phyloP scores from a whole-genome alignment of 2,113 vertebrate genomes.

The Protobothrops flavoviridis region DNA sequence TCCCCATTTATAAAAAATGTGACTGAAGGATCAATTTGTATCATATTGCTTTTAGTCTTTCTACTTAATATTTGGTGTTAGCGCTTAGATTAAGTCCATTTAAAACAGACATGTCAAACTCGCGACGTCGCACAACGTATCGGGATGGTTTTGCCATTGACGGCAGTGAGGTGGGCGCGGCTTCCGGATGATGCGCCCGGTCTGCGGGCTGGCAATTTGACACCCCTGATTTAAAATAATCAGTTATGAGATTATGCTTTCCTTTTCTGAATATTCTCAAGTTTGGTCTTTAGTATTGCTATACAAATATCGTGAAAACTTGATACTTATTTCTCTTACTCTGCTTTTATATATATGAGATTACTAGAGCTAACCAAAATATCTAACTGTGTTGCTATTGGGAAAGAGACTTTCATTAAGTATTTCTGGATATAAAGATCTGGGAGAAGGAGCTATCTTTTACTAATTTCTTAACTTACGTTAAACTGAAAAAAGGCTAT shows the following conservation, averaged over 20 bases:
- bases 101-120: not conserved
- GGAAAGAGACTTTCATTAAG: not conserved
- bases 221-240: not conserved
- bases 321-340: not conserved
- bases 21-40: not conserved
- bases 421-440: constrained; percentile 3
- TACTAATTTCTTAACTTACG: constrained; percentile 10
- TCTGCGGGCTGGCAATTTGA: too few relatives aligned
- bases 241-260: not conserved
- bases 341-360: too few relatives aligned
- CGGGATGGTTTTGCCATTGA: too few relatives aligned
- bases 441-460: not conserved
- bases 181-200: too few relatives aligned
- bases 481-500: not conserved
- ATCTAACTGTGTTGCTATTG: not conserved
- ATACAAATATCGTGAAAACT: not conserved
- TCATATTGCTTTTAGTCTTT: not conserved
- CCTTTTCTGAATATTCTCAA: not conserved
- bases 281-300: not conserved
- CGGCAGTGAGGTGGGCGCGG: too few relatives aligned
- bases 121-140: too few relatives aligned
- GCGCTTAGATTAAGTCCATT: not conserved
- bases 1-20: not conserved
- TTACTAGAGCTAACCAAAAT: not conserved
- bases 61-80: not conserved